Conservation (phyloP, 2,113 vertebrate genomes). For the Rhizomys pruinosus region DNA sequence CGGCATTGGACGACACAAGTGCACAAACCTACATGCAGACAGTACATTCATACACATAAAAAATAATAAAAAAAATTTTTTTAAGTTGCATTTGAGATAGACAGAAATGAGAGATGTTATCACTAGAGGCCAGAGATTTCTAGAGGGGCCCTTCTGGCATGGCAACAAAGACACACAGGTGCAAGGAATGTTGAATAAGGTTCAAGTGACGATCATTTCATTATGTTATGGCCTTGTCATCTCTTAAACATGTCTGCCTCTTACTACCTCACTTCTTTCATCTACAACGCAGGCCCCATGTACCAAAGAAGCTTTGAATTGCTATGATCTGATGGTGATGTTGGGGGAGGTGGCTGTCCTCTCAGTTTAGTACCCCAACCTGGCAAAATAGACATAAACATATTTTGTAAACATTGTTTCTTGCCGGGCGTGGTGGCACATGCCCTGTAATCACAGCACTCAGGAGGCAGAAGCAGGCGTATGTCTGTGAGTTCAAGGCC, state of each 20-base stretch:
- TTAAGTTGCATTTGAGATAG: background rate
- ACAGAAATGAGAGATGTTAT: conserved; percentile 4
- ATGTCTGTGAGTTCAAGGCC: too few relatives aligned
- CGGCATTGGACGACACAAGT: too few relatives aligned
- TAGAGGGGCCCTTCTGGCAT: background rate
- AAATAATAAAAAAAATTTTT: too few relatives aligned
- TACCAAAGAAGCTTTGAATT: conserved; percentile 19
- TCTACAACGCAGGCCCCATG: conserved; percentile 12
- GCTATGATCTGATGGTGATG: background rate
- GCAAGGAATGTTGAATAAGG: background rate
- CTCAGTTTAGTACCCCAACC: conserved; percentile 10
- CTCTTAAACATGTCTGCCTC: conserved; percentile 4
- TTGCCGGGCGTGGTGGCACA: too few relatives aligned
- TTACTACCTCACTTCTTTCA: background rate
- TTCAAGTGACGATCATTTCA: background rate
- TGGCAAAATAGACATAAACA: conserved; percentile 49
- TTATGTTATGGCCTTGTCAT: conserved; percentile 21
- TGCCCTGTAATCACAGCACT: too few relatives aligned
- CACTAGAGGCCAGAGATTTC: background rate
- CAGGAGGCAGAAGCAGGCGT: too few relatives aligned
- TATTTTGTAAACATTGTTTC: conserved; percentile 49
- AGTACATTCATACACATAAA: too few relatives aligned
- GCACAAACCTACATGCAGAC: too few relatives aligned
- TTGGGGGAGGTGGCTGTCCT: background rate
- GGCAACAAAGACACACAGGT: background rate